Evolutionary conservation across 2,113 vertebrate genomes (phyloP), one percentile per base, ranked within the genome.

Genomic region (Forbesichthys papilliferus): DNA sequence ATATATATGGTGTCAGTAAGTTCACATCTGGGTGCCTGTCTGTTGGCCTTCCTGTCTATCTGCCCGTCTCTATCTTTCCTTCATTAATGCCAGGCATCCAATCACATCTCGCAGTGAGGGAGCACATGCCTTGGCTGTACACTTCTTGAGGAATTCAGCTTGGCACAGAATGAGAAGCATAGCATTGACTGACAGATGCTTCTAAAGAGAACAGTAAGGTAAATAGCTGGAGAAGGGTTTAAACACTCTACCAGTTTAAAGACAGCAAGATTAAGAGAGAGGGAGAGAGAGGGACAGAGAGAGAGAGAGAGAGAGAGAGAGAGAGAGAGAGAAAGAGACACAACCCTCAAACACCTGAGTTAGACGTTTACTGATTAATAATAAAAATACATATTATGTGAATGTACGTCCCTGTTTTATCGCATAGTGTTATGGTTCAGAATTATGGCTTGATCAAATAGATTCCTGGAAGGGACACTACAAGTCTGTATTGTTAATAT

Each of bases 41-140:
- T 64, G 61, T 62, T 61, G 63, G 59, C 51, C 62, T 73, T 74
- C 56, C 68, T 82, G 74, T 46, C 51, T 53, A 27, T 59, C 71
- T 56, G 36, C 70, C 27, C 71, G 60, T 77, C 33, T 63, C 61
- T 71, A 53, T 69, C 67, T 66, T 71, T 74, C 75, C 68, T 82
- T 47, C 68, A 77, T 81, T 74, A 74, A 82, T 69, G 67, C 68
- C 71, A 83, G 64, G 57, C 69, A 59, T 72, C 53, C 54, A 12
- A 82, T 78, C 77, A 16, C 74, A 81, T 86, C 82, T 79, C 82
- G 80, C 11, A 63, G 72, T 58, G 75, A 85, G 72, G 61, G 75
- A 85, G 64, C 76, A 82, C 80, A 82, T 78, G 83, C 48, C 69
- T 84, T 84, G 78, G 81, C 78, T 74, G 61, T 9, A 69, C 8